Evolutionary conservation across 2,797 vertebrate species (phyloP).

Genomic region (Lutjanus argentimaculatus): DNA sequence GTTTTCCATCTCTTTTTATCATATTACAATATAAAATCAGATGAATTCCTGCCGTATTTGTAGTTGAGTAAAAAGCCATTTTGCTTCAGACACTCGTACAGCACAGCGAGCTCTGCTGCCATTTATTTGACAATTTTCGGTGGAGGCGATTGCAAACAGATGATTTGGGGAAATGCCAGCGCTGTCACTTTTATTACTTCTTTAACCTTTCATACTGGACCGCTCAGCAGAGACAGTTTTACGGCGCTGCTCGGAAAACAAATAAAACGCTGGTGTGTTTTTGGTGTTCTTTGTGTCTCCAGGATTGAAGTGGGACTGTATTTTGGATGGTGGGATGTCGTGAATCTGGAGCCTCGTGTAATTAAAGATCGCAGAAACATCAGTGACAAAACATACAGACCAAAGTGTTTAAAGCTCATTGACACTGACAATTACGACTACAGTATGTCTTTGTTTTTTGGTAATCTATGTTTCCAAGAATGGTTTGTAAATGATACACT

Average conservation of each 20-base stretch:
- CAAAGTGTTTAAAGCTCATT: background rate
- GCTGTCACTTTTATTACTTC: conserved; percentile 57
- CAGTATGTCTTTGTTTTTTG: conserved; percentile 5
- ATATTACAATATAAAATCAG: background rate
- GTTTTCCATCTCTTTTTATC: conserved; percentile 3
- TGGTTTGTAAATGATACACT: background rate
- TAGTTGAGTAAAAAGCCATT: background rate
- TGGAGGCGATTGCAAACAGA: conserved; percentile 32
- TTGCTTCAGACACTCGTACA: background rate
- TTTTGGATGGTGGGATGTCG: conserved; percentile 15
- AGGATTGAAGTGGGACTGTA: conserved; percentile 17
- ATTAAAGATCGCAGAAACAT: conserved; percentile 33
- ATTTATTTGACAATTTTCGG: conserved; percentile 12
- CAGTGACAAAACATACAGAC: background rate
- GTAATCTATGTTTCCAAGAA: background rate
- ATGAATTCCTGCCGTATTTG: background rate
- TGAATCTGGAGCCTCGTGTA: background rate
- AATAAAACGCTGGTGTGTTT: conserved; percentile 32
- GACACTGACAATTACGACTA: background rate
- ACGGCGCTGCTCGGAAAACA: conserved; percentile 33
- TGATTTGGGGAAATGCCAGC: conserved; percentile 53
- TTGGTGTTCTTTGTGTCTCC: background rate
- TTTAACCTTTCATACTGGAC: conserved; percentile 56
- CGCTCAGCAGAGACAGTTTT: conserved; percentile 40
- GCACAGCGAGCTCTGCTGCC: background rate